These are phyloP conservation scores for Augiades crinisus DNA, from an alignment of 2,888 invertebrate genomes.

Conservation along the genomic window DNA sequence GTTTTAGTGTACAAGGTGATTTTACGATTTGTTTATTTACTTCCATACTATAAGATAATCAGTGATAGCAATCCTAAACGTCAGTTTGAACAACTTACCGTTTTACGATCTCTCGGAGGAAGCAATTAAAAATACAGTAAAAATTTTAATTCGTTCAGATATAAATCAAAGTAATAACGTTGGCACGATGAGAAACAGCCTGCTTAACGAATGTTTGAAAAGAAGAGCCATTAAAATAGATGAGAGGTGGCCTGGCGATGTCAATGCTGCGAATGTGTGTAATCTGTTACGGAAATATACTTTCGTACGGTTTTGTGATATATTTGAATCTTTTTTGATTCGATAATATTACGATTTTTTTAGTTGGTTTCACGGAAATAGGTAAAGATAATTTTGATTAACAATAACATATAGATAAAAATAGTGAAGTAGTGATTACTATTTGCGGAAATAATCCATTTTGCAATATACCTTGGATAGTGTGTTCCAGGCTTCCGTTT, in stretches of 20 bases:
- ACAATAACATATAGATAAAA: no score
- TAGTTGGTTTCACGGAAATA: no score
- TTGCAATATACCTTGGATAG: no score
- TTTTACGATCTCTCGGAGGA: constrained; percentile 52
- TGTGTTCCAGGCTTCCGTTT: no score
- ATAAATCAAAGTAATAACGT: constrained; percentile 37
- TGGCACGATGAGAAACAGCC: constrained; percentile 15
- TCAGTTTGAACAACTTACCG: constrained; percentile 35
- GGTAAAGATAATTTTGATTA: no score
- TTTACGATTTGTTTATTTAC: constrained; percentile 62
- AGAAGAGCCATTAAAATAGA: constrained; percentile 14
- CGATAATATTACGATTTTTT: no score
- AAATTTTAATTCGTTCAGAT: constrained; percentile 46
- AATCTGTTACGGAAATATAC: no score
- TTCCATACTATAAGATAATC: constrained; percentile 36
- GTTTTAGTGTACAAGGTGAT: constrained; percentile 17
- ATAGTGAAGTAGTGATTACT: no score
- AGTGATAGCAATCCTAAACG: constrained; percentile 37
- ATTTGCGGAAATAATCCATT: no score
- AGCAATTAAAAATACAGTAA: constrained; percentile 62
- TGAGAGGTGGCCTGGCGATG: background rate
- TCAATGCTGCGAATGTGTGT: background rate
- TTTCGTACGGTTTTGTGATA: no score
- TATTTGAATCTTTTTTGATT: no score
- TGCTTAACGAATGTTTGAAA: constrained; percentile 25